phyloP scores from a whole-genome alignment of 2,113 vertebrate species.

The Camarhynchus parvulus region DNA sequence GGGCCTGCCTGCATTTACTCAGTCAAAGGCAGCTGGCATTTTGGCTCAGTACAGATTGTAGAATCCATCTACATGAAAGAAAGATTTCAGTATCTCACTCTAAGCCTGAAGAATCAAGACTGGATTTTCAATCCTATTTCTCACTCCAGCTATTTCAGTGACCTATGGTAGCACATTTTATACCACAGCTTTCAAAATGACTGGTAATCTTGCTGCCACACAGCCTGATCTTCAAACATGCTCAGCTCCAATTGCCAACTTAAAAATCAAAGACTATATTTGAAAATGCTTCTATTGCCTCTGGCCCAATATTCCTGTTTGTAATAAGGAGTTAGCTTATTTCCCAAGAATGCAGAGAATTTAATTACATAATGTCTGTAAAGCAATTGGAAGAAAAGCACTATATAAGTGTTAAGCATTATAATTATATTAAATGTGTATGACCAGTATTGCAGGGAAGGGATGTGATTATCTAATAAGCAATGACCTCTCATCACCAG shows the following conservation, averaged over 20 bases:
- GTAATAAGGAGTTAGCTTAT: slow-evolving; percentile 55
- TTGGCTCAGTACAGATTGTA: slow-evolving; percentile 22
- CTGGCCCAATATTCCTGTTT: slow-evolving; percentile 24
- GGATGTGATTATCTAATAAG: slow-evolving; percentile 60
- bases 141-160: neutral
- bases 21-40: slow-evolving; percentile 22
- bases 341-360: slow-evolving; percentile 61
- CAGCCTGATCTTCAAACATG: neutral
- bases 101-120: slow-evolving; percentile 27
- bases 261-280: slow-evolving; percentile 28
- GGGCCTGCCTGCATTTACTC: neutral
- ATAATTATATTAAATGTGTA: slow-evolving; percentile 54
- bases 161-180: slow-evolving; percentile 1
- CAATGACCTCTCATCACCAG: slow-evolving; percentile 50
- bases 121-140: slow-evolving; percentile 33
- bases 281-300: slow-evolving; percentile 30
- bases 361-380: slow-evolving; percentile 64
- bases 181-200: slow-evolving; percentile 1
- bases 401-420: slow-evolving; percentile 52
- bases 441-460: slow-evolving; percentile 38
- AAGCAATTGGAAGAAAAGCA: slow-evolving; percentile 57
- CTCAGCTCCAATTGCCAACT: slow-evolving; percentile 9
- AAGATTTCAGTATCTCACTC: slow-evolving; percentile 21
- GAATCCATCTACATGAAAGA: slow-evolving; percentile 14
- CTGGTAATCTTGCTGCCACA: neutral